Percentiles rank a stretch among this genome's conserved stretches.
phyloP scores from a whole-genome alignment of 1,140 invertebrate genomes.

The Babylonia areolata region DNA sequence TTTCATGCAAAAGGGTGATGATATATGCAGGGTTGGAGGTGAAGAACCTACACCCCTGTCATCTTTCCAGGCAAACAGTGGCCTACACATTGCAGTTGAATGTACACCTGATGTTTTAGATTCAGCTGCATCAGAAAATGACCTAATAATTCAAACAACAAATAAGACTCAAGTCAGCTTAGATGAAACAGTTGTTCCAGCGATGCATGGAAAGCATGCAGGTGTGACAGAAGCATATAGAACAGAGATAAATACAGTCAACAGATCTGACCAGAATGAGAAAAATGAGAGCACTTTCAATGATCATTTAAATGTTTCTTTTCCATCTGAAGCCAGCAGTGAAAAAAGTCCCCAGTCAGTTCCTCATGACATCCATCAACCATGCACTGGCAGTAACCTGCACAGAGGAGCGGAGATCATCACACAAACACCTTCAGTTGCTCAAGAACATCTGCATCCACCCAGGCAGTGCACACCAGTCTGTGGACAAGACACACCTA shows the following conservation, averaged over 20 bases:
- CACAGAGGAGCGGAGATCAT: not conserved
- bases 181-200: not conserved
- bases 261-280: too few relatives aligned
- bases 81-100: not conserved
- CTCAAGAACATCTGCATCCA: not conserved
- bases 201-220: not conserved
- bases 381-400: not conserved
- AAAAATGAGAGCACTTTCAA: too few relatives aligned
- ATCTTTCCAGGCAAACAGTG: not conserved
- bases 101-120: not conserved
- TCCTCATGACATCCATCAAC: not conserved
- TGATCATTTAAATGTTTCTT: too few relatives aligned
- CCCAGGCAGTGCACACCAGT: not conserved
- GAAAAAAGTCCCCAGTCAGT: too few relatives aligned
- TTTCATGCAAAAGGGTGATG: not conserved
- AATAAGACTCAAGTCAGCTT: not conserved
- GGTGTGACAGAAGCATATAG: not conserved
- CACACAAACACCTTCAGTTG: not conserved
- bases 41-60: not conserved
- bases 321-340: too few relatives aligned
- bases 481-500: not conserved
- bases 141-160: not conserved
- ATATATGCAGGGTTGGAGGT: not conserved
- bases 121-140: too few relatives aligned
- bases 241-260: not conserved